phyloP scores from a whole-genome alignment of 2,888 invertebrate species.

The Dicyrtomina minuta region DNA sequence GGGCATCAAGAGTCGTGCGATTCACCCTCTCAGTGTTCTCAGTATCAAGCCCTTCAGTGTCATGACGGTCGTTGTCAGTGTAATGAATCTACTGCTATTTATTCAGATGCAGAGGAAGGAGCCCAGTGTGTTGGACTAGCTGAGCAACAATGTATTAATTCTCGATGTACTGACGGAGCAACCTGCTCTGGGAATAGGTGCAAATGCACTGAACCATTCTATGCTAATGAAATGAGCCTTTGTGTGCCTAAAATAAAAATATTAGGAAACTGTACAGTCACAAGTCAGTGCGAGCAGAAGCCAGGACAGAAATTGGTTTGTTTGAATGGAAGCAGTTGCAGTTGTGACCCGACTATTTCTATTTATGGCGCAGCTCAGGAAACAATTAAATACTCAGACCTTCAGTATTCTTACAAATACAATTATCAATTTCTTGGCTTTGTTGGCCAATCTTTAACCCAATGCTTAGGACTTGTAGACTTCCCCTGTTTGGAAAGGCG shows the following conservation, averaged over 20 bases:
- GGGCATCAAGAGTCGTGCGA: neutral
- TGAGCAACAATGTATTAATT: neutral
- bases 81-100: neutral
- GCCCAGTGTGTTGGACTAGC: slow-evolving; percentile 2
- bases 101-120: no score
- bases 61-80: neutral
- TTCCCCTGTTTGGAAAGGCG: neutral
- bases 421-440: neutral
- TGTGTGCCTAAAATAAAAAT: neutral
- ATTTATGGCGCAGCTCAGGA: neutral
- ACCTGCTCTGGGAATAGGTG: neutral
- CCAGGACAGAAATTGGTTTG: neutral
- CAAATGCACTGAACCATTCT: neutral
- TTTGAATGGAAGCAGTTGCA: neutral
- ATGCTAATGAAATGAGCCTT: neutral
- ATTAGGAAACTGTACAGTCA: neutral
- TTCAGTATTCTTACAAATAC: neutral
- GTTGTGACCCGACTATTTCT: slow-evolving; percentile 1
- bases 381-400: neutral
- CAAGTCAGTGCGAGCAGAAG: neutral
- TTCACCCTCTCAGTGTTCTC: no score
- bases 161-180: neutral
- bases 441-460: neutral
- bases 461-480: neutral
- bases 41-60: neutral